Evolutionary conservation across 2,888 invertebrate species (phyloP).

Genomic region (Phalera bucephala): DNA sequence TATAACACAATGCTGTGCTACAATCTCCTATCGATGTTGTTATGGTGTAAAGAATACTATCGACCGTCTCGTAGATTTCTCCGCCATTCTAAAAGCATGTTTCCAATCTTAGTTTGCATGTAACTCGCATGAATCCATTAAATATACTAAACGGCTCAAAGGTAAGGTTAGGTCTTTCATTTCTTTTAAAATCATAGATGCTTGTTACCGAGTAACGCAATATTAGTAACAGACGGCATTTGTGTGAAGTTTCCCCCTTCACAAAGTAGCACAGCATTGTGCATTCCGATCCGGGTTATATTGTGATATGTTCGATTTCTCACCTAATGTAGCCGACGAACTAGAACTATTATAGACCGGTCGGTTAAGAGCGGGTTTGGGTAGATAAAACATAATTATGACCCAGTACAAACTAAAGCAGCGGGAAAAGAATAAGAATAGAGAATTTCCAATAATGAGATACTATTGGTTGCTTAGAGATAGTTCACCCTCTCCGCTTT

Average conservation of each 20-base stretch:
- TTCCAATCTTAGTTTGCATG: slow-evolving; percentile 38
- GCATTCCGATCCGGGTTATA: slow-evolving; percentile 73
- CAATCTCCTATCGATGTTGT: slow-evolving; percentile 39
- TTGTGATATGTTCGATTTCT: slow-evolving; percentile 15
- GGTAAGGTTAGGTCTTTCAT: slow-evolving; percentile 25
- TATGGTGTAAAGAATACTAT: slow-evolving; percentile 27
- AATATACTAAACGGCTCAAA: slow-evolving; percentile 11
- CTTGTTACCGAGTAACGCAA: slow-evolving; percentile 7
- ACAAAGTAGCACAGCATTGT: slow-evolving; percentile 75
- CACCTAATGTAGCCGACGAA: slow-evolving; percentile 10
- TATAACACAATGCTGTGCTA: slow-evolving; percentile 72
- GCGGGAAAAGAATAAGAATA: too few species aligned
- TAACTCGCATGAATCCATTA: slow-evolving; percentile 31
- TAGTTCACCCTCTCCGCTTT: too few species aligned
- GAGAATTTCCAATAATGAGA: too few species aligned
- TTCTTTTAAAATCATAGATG: background rate
- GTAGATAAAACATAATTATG: too few species aligned
- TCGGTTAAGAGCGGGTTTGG: too few species aligned
- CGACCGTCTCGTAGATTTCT: slow-evolving; percentile 39
- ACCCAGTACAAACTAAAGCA: too few species aligned
- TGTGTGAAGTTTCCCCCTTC: slow-evolving; percentile 67
- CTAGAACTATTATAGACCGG: slow-evolving; percentile 16
- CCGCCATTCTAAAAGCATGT: slow-evolving; percentile 45
- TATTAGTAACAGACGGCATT: slow-evolving; percentile 48
- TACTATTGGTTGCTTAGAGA: too few species aligned